phyloP scores from a whole-genome alignment of 2,888 invertebrate genomes.

The Cerastis rubricosa region DNA sequence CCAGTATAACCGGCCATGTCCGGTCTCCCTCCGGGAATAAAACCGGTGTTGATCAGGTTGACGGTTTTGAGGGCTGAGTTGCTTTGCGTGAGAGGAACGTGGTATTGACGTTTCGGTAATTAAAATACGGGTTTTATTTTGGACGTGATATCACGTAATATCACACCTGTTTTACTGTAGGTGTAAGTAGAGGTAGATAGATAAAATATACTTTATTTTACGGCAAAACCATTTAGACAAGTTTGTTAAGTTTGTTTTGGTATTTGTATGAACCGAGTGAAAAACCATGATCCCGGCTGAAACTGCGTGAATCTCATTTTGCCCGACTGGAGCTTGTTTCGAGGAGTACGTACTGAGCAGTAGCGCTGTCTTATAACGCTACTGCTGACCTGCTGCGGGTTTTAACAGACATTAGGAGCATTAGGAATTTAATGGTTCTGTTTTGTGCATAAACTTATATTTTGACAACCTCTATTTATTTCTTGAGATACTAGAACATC shows the following conservation, averaged over 20 bases:
- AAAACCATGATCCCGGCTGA: too few species aligned
- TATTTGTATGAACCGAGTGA: too few species aligned
- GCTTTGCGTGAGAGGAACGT: slow-evolving; percentile 8
- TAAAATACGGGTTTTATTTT: slow-evolving; percentile 32
- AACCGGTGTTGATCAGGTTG: slow-evolving; percentile 12
- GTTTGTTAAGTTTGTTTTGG: too few species aligned
- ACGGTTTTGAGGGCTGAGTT: slow-evolving; percentile 16
- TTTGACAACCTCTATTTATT: neutral
- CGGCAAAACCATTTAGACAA: neutral
- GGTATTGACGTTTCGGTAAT: slow-evolving; percentile 37
- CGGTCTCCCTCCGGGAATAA: slow-evolving; percentile 27
- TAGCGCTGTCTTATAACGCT: too few species aligned
- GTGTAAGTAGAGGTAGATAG: neutral
- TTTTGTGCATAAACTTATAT: neutral
- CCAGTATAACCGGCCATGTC: neutral
- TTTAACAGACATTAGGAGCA: neutral
- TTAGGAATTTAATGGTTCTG: neutral
- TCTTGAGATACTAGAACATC: neutral
- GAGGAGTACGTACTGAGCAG: too few species aligned
- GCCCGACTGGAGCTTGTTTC: too few species aligned
- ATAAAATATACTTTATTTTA: neutral
- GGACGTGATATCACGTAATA: neutral
- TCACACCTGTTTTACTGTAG: neutral
- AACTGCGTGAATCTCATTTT: too few species aligned
- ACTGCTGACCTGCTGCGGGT: too few species aligned